Base-by-base conservation (phyloP, 2,888 invertebrate genomes). In the Arctia plantaginis region DNA sequence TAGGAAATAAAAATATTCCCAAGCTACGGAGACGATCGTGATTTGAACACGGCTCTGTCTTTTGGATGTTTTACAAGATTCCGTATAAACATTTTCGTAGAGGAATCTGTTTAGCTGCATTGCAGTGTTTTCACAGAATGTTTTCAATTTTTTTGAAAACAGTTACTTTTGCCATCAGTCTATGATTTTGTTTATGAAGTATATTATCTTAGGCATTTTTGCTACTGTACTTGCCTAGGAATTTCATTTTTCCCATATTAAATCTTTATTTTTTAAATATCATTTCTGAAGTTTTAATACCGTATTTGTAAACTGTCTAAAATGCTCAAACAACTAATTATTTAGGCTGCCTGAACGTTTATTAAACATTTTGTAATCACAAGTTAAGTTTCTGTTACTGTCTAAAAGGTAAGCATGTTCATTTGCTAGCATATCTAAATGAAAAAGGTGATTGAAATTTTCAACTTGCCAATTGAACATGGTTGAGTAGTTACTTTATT, bases 1-100 rank as follows among this genome's bases (percentile, higher is more conserved):
- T 89, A 78, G 78, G 80, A 85, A 88, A 89, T 88, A 88, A 88
- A 88, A 83, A 86, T 88, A 87, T 86, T 83, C 81, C 77, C 78
- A 72, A 80, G 83, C 79, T 85, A 73, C 80, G 79, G 79, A 81
- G 72, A 84, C 80, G 76, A 79, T 81, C 82, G 77, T 79, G 78
- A 81, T 81, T 85, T 81, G 83, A 80, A 80, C 78, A 72, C 75
- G 59, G 73, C 66, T 68, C 74, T 81, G 76, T 75, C 64, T 77
- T 71, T 75, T 67, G 77, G 70, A 72, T 81, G 73, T 70, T 83
- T 81, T 80, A 77, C 73, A 78, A 75, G 70, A 69, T 75, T 69
- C 64, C 18, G 76, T 72, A 78, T 79, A 77, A 71, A 77, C 72
- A 68, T 76, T 72, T 73, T 76, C 55, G 23, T 69, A 55, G 44